Conservation (phyloP, 2,797 vertebrate species). For the Myripristis jacobus region DNA sequence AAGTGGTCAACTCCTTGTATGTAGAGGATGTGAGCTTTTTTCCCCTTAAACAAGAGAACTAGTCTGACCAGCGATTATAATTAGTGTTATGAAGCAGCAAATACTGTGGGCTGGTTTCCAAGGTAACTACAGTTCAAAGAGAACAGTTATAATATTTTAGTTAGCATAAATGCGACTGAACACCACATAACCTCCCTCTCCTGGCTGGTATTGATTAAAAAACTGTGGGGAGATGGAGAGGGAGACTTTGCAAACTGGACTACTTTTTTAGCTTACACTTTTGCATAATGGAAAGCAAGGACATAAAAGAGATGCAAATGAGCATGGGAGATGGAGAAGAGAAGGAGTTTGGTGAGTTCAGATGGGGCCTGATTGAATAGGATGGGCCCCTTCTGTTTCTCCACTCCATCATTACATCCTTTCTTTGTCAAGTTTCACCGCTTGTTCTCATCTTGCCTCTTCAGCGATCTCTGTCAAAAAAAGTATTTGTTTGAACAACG, state of each 20-base stretch:
- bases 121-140: conserved; percentile 79
- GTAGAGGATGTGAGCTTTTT: conserved; percentile 36
- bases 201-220: conserved; percentile 75
- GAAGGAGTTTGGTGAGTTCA: conserved; percentile 68
- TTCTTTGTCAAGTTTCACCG: conserved; percentile 61
- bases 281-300: conserved; percentile 72
- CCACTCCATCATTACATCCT: conserved; percentile 48
- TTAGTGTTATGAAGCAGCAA: conserved; percentile 66
- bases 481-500: conserved; percentile 52
- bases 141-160: conserved; percentile 70
- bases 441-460: conserved; percentile 50
- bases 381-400: conserved; percentile 73
- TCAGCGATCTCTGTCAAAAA: conserved; percentile 24
- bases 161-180: conserved; percentile 72
- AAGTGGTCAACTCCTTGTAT: conserved; percentile 22
- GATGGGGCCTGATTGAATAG: conserved; percentile 72
- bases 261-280: conserved; percentile 66
- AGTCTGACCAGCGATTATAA: conserved; percentile 68
- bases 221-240: conserved; percentile 63
- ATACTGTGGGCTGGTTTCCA: conserved; percentile 74
- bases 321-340: conserved; percentile 56
- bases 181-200: conserved; percentile 53
- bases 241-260: conserved; percentile 59
- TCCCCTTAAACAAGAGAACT: conserved; percentile 58
- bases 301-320: conserved; percentile 82